Percentiles rank a stretch among this genome's conserved stretches.
These are phyloP conservation scores for Germaria angustata DNA, from an alignment of 2,888 invertebrate genomes.

Conservation along the genomic window DNA sequence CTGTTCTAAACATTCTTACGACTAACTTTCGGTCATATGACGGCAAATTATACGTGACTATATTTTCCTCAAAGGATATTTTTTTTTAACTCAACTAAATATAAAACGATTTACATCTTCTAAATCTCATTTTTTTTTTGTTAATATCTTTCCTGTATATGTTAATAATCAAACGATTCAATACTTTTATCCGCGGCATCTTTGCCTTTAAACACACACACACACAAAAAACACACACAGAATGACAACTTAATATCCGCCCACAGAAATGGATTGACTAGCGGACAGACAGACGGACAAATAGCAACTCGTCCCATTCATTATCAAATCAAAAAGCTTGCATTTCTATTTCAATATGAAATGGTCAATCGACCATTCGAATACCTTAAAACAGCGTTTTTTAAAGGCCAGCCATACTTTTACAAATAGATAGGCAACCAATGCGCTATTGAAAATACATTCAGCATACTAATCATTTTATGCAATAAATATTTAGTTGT, in stretches of 20 bases:
- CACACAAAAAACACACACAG: conserved; percentile 27
- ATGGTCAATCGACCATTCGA: neutral
- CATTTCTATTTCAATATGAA: conserved; percentile 13
- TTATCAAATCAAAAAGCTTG: conserved; percentile 9
- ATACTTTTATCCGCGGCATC: conserved; percentile 13
- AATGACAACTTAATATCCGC: conserved; percentile 58
- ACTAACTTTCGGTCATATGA: too few species aligned
- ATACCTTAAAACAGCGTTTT: conserved; percentile 9
- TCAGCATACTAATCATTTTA: conserved; percentile 59
- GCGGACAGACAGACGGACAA: neutral
- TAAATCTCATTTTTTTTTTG: neutral
- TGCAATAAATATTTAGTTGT: conserved; percentile 16
- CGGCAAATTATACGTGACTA: neutral
- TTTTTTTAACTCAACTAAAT: neutral
- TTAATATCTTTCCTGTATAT: neutral
- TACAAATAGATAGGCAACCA: conserved; percentile 36
- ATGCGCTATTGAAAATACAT: conserved; percentile 29
- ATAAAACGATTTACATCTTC: neutral
- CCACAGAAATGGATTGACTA: neutral
- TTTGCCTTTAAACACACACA: neutral
- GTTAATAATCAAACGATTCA: neutral
- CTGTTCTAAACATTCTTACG: too few species aligned
- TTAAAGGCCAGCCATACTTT: conserved; percentile 15
- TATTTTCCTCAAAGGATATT: too few species aligned
- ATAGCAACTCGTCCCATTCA: neutral